phyloP scores from a whole-genome alignment of 2,113 vertebrate species.

The Dicerorhinus sumatrensis region DNA sequence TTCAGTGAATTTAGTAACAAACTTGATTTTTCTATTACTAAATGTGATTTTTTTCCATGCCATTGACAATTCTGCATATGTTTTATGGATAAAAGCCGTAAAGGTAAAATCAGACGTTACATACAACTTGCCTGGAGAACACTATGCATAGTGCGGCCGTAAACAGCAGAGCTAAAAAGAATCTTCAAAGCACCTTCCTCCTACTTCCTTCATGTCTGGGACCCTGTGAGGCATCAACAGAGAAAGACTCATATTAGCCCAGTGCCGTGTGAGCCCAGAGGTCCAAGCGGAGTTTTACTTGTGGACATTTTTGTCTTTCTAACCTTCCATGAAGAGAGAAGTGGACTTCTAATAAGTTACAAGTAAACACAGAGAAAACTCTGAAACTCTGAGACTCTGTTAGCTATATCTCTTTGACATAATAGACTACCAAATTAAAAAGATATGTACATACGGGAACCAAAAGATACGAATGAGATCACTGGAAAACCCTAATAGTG shows the following conservation, averaged over 20 bases:
- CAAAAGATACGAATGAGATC: constrained; percentile 17
- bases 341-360: neutral
- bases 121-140: neutral
- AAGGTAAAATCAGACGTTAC: neutral
- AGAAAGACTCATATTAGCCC: neutral
- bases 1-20: neutral
- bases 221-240: neutral
- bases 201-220: neutral
- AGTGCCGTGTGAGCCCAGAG: neutral
- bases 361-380: neutral
- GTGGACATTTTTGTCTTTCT: neutral
- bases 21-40: constrained; percentile 8
- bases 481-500: neutral
- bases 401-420: neutral
- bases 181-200: neutral
- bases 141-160: neutral
- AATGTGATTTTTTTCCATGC: neutral
- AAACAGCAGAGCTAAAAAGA: neutral
- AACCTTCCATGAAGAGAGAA: neutral
- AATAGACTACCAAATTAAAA: neutral
- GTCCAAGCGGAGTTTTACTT: neutral
- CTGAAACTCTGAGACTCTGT: neutral
- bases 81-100: neutral
- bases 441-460: neutral
- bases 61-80: neutral